Conservation (phyloP, 2,113 vertebrate species). For the Thomomys bottae region DNA sequence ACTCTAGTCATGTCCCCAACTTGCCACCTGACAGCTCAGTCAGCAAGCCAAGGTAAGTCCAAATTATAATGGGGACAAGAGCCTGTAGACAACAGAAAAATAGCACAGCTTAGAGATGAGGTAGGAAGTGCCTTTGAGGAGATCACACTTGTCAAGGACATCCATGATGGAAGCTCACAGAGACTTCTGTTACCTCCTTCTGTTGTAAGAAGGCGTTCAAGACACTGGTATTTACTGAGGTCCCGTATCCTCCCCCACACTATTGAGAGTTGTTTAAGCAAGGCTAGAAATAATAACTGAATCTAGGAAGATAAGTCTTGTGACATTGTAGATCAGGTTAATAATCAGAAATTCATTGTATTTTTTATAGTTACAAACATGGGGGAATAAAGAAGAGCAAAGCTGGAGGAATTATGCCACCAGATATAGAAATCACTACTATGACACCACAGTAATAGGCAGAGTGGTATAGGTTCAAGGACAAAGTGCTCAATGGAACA, state of each 20-base stretch:
- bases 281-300: conserved; percentile 17
- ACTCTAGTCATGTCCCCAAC: no score
- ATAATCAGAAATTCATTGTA: background rate
- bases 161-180: background rate
- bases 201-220: background rate
- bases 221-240: background rate
- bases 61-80: background rate
- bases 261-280: background rate
- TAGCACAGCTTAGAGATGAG: background rate
- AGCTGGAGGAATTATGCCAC: background rate
- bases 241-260: background rate
- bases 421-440: background rate
- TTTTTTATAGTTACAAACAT: conserved; percentile 29
- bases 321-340: background rate
- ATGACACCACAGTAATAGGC: background rate
- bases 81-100: background rate
- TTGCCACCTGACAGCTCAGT: background rate
- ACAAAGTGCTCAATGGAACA: background rate
- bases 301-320: background rate
- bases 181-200: background rate
- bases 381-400: background rate
- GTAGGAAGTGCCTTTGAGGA: background rate
- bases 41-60: background rate
- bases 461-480: background rate
- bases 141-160: background rate